Evolutionary conservation across 1,140 invertebrate species (phyloP).

Genomic region (Magallana gigas): DNA sequence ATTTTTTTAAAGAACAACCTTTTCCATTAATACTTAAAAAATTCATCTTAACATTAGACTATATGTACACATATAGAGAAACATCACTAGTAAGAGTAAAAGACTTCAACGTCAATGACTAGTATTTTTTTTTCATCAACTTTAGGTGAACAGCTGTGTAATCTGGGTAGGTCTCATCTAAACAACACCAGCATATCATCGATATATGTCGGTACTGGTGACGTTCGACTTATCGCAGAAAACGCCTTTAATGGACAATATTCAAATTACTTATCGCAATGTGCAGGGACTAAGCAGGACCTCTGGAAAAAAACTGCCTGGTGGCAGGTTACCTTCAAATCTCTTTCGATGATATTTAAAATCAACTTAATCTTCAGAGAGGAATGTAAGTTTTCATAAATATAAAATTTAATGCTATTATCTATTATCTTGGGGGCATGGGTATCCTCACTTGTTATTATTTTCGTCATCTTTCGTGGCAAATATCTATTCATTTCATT

Average conservation of each 20-base stretch:
- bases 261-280: not conserved
- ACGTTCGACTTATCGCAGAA: no score
- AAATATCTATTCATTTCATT: no score
- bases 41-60: not conserved
- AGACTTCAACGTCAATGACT: not conserved
- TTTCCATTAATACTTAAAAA: not conserved
- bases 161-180: not conserved
- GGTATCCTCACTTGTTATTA: no score
- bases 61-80: not conserved
- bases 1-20: no score
- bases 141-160: not conserved
- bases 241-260: not conserved
- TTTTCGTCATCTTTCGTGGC: no score
- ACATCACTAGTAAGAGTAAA: no score
- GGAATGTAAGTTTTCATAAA: not conserved
- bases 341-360: not conserved
- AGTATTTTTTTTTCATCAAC: not conserved
- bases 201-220: not conserved
- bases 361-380: slow-evolving; percentile 3
- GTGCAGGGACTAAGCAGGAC: not conserved
- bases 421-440: no score
- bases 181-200: not conserved
- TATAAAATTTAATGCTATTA: no score
- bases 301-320: not conserved
- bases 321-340: slow-evolving; percentile 12